Evolutionary conservation across 2,888 invertebrate species (phyloP), one percentile per base, ranked within the genome.

Genomic region (Drosophila borborema): DNA sequence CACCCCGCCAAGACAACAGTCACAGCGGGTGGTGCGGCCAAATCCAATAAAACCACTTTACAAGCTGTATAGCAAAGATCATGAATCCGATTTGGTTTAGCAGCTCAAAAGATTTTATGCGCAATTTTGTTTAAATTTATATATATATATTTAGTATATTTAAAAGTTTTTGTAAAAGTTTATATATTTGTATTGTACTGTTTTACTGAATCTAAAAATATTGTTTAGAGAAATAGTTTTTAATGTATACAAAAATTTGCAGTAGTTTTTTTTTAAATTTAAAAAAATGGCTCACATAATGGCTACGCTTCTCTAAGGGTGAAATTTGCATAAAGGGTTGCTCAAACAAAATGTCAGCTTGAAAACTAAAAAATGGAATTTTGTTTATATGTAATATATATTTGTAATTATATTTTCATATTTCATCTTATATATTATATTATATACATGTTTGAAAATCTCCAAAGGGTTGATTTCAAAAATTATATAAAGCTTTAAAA

Each of bases 41-140:
- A 91, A 91, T 91, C 91, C 92, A 92, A 91, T 91, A 92, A 91
- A 91, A 91, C 79, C 92, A 91, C 91, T 91, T 91, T 92, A 91
- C 91, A 90, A 82, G 90, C 77, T 82, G 81, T 85, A 89, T 82
- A 80, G 84, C 84, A 79, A 81, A 80, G 67, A 73, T 80, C 83
- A 86, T 86, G 82, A 87, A 87, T 77, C 77, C 76, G 71, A 74
- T 74, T 78, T 67, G 43, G 31, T 51, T 55, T 41, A 20, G 54
- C 68, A 71, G 62, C 48, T 34, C 40, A 65, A 54, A 46, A 40
- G 23, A 53, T 31, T 65, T 51, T 23, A 36, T 51, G 38, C 20
- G 61, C 63, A 64, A 55, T 51, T 38, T 40, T 28, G 2, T 28
- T 3, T 41, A 7, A 12, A 7, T 38, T 54, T 16, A 7, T 12